Evolutionary conservation across 2,797 vertebrate species (phyloP).

Genomic region (Semotilus atromaculatus): DNA sequence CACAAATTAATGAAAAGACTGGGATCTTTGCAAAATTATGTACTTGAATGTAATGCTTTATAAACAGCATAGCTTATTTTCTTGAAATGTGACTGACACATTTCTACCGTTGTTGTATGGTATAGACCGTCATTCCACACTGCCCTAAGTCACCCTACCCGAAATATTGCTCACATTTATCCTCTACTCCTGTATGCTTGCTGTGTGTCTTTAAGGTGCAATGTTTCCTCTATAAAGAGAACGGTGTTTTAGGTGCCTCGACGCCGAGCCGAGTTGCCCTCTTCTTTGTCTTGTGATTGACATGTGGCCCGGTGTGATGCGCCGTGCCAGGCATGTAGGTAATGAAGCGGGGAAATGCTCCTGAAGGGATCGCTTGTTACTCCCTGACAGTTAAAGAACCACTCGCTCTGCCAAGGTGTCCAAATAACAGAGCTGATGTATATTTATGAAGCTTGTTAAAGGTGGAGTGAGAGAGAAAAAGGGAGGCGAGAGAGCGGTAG

Average conservation of each 20-base stretch:
- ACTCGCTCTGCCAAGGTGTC: slow-evolving; percentile 59
- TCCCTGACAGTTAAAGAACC: slow-evolving; percentile 61
- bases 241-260: slow-evolving; percentile 24
- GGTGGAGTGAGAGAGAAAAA: slow-evolving; percentile 35
- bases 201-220: neutral
- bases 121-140: neutral
- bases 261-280: slow-evolving; percentile 29
- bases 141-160: neutral
- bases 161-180: neutral
- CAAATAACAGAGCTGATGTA: slow-evolving; percentile 59
- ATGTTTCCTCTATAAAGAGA: slow-evolving; percentile 33
- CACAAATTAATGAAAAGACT: neutral
- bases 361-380: slow-evolving; percentile 61
- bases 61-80: neutral
- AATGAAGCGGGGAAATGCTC: slow-evolving; percentile 60
- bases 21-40: neutral
- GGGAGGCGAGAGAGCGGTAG: slow-evolving; percentile 10
- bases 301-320: slow-evolving; percentile 49
- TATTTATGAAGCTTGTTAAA: slow-evolving; percentile 66
- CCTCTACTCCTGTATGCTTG: slow-evolving; percentile 3
- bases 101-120: neutral
- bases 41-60: neutral
- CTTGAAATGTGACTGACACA: neutral
- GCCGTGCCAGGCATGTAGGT: slow-evolving; percentile 57
- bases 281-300: slow-evolving; percentile 62